Base-by-base conservation (phyloP, 2,797 vertebrate genomes). In the Lycodopsis pacificus region DNA sequence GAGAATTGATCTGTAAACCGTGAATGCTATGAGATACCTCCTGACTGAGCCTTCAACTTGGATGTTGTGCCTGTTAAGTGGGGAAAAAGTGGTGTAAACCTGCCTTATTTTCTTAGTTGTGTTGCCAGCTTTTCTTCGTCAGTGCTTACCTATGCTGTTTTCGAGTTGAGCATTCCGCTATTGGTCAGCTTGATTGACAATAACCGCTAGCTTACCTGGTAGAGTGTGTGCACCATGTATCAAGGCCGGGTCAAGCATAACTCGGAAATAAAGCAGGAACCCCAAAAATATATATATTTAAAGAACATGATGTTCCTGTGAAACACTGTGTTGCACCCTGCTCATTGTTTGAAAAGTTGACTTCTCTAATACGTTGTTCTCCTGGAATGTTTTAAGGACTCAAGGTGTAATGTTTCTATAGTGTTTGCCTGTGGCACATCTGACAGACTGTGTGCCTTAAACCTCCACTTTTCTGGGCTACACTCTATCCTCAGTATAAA, bases 401-500 rank as follows among this genome's bases (percentile, higher is more conserved):
- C 0, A 4, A 73, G 48, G 22, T 62, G 34, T 20, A n/a, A 22
- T 49, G 22, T 62, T 34, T 70, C 25, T 53, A 15, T 53, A 2
- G 12, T 68, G 63, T 65, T 64, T 79, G 32, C 25, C 65, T 42
- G 36, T 32, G 22, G 22, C 34, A 73, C 32, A 66, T 76, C 54
- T 75, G 73, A 76, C 58, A 64, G 44, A 36, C 53, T 64, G 65
- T 71, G 25, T 46, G 57, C 38, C 20, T 66, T 59, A 61, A 73
- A 59, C 48, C 71, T 63, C 22, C 32, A n/a, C 44, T 62, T 15
- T 30, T 17, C 65, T 61, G 62, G 36, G 40, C 61, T 72, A 32
- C 19, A 25, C 70, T 73, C 66, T 42, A n/a, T 49, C 20, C 0
- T 65, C 62, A 70, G 61, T 44, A 85, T 86, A 82, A 75, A 88